Evolutionary conservation across 2,797 vertebrate genomes (phyloP).

Genomic region (Oryzias sinensis): DNA sequence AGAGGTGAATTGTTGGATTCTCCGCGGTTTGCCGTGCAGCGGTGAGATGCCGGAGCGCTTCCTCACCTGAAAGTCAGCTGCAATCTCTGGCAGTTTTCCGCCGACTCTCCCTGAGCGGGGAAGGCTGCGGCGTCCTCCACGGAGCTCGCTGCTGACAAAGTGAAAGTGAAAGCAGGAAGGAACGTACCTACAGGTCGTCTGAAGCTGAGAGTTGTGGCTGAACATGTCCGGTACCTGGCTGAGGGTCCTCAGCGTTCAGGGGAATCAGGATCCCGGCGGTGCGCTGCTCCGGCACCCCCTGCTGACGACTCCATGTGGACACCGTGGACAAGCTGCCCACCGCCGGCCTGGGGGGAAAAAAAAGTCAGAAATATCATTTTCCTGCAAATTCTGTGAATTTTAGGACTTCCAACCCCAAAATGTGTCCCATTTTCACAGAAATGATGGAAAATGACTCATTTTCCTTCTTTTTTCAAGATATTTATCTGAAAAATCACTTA

Average conservation of each 20-base stretch:
- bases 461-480: too few relatives aligned
- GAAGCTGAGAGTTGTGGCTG: background rate
- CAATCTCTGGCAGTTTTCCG: slow-evolving; percentile 68
- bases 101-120: slow-evolving; percentile 66
- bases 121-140: slow-evolving; percentile 80
- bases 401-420: too few relatives aligned
- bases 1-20: background rate
- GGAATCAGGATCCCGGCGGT: slow-evolving; percentile 87
- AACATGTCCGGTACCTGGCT: slow-evolving; percentile 75
- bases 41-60: background rate
- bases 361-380: slow-evolving; percentile 1
- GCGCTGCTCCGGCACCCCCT: slow-evolving; percentile 80
- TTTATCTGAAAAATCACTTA: too few relatives aligned
- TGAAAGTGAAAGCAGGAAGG: slow-evolving; percentile 43
- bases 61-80: slow-evolving; percentile 82
- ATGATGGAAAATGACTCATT: too few relatives aligned
- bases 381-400: too few relatives aligned
- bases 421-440: too few relatives aligned
- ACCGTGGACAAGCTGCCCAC: slow-evolving; percentile 81
- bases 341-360: slow-evolving; percentile 68
- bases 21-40: background rate
- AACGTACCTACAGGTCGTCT: slow-evolving; percentile 26
- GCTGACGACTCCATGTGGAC: slow-evolving; percentile 87
- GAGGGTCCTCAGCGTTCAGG: slow-evolving; percentile 77
- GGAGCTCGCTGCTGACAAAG: slow-evolving; percentile 67